Conservation (phyloP, 2,888 invertebrate genomes). For the Pheosia tremula region DNA sequence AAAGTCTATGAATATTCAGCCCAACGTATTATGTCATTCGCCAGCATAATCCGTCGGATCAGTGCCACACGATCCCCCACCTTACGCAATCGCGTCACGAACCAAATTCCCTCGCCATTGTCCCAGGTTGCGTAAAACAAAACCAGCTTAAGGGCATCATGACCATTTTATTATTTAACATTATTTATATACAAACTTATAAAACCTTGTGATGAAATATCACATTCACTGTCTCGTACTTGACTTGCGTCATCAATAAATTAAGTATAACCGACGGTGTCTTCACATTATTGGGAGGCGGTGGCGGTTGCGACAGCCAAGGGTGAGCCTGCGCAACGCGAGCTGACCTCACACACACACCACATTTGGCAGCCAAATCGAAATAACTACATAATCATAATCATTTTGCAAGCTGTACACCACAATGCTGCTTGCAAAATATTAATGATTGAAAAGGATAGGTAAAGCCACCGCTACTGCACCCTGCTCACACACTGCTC, state of each 20-base stretch:
- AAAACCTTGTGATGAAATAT: constrained; percentile 73
- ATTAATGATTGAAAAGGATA: not conserved
- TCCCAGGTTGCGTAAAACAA: constrained; percentile 60
- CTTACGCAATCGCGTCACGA: constrained; percentile 38
- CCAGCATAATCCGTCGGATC: constrained; percentile 19
- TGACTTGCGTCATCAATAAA: constrained; percentile 74
- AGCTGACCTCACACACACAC: constrained; percentile 14
- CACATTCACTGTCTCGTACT: constrained; percentile 72
- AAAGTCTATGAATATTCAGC: constrained; percentile 41
- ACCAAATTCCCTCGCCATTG: constrained; percentile 39
- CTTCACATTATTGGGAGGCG: constrained; percentile 39
- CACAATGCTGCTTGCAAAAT: not conserved
- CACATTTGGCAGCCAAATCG: constrained; percentile 5
- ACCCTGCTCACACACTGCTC: constrained; percentile 19
- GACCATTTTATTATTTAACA: constrained; percentile 67
- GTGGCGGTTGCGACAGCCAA: constrained; percentile 39
- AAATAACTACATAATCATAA: constrained; percentile 5
- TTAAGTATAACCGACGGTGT: constrained; percentile 55
- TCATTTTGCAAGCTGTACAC: constrained; percentile 12
- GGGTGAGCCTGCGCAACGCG: constrained; percentile 21
- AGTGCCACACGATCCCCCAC: constrained; percentile 26
- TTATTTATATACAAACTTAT: constrained; percentile 77
- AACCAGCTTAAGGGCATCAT: constrained; percentile 57
- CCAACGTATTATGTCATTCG: constrained; percentile 40
- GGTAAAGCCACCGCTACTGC: constrained; percentile 27